A percentile compares a stretch with the other conserved stretches of the same genome.
phyloP scores from a whole-genome alignment of 2,113 vertebrate species.

The Carollia perspicillata region DNA sequence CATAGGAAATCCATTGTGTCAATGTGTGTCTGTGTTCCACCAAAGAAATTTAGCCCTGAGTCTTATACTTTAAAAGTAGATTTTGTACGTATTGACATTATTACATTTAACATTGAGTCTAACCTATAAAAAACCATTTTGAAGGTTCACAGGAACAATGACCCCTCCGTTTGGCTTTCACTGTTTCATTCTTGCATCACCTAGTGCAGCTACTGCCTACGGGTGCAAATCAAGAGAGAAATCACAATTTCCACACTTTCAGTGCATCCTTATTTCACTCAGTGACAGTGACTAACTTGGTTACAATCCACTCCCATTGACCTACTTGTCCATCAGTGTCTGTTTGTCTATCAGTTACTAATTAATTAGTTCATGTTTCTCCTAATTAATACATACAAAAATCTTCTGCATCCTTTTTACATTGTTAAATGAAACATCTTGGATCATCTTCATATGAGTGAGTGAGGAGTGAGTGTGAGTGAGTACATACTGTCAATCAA shows the following conservation, averaged over 20 bases:
- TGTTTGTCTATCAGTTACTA: too few species aligned
- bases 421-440: background rate
- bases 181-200: background rate
- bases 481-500: background rate
- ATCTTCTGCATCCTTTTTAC: background rate
- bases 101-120: background rate
- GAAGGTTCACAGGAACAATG: background rate
- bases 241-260: background rate
- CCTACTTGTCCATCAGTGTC: too few species aligned
- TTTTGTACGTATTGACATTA: background rate
- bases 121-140: background rate
- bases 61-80: background rate
- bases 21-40: background rate
- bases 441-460: background rate
- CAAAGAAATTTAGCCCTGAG: constrained; percentile 6
- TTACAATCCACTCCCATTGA: background rate
- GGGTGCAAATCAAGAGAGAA: background rate
- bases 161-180: background rate
- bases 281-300: background rate
- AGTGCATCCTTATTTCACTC: background rate
- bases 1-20: background rate
- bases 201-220: background rate
- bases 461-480: too few species aligned
- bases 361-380: background rate
- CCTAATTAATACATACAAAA: background rate